A percentile compares a stretch with the other conserved stretches of the same genome.
Conservation (phyloP, 2,888 invertebrate genomes). For the Drosophila bunnanda region DNA sequence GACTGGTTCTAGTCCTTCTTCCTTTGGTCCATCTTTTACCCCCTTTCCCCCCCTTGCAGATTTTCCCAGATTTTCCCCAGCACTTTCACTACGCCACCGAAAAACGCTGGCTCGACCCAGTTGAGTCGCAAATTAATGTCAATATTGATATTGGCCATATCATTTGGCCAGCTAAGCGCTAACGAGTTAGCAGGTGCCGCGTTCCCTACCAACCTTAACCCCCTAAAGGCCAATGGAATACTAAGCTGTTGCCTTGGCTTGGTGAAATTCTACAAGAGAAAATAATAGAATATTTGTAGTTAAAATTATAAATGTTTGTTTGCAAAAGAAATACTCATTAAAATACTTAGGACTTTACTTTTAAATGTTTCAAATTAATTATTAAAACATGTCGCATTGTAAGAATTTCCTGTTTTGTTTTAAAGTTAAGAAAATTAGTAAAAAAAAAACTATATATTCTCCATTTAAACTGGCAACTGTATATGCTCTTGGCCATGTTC, state of each 20-base stretch:
- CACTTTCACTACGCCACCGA: constrained; percentile 61
- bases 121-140: constrained; percentile 72
- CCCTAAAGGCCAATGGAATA: neutral
- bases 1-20: constrained; percentile 22
- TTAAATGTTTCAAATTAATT: neutral
- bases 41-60: neutral
- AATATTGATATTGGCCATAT: constrained; percentile 74
- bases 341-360: neutral
- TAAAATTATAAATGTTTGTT: neutral
- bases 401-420: too few relatives aligned
- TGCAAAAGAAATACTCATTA: neutral
- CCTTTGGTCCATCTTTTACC: neutral
- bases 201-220: constrained; percentile 2
- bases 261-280: neutral
- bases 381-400: neutral
- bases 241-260: neutral
- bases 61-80: constrained; percentile 5
- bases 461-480: too few relatives aligned
- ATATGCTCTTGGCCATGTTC: neutral
- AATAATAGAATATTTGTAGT: neutral
- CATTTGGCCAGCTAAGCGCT: constrained; percentile 65
- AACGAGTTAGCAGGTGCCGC: constrained; percentile 65
- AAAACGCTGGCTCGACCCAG: constrained; percentile 20
- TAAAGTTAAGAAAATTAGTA: too few relatives aligned
- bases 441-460: too few relatives aligned